phyloP scores from a whole-genome alignment of 2,113 vertebrate species.

The Setophaga petechia region DNA sequence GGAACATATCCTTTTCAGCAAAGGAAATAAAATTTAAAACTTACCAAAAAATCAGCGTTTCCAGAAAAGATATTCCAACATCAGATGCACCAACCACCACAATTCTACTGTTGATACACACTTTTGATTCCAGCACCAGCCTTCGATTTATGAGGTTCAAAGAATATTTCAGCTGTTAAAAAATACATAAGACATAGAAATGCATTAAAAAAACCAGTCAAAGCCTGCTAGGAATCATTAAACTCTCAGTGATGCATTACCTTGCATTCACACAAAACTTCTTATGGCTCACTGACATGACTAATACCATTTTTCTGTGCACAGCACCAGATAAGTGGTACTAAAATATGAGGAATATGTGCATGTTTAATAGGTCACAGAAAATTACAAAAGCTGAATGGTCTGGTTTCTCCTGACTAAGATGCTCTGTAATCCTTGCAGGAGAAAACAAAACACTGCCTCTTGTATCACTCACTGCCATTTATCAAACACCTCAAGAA shows the following conservation, averaged over 20 bases:
- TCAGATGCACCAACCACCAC: slow-evolving; percentile 93
- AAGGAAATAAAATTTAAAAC: slow-evolving; percentile 31
- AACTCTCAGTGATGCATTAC: background rate
- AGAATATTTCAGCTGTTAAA: slow-evolving; percentile 79
- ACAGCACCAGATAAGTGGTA: background rate
- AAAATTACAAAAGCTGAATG: background rate
- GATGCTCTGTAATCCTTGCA: background rate
- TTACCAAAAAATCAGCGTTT: slow-evolving; percentile 88
- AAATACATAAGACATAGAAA: background rate
- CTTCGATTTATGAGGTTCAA: slow-evolving; percentile 89
- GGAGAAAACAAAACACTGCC: background rate
- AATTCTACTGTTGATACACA: slow-evolving; percentile 83
- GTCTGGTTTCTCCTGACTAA: background rate
- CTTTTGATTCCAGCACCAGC: slow-evolving; percentile 85
- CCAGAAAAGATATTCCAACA: slow-evolving; percentile 88
- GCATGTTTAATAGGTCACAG: background rate
- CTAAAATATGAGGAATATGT: background rate
- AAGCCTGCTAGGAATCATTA: background rate
- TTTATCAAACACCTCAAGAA: background rate
- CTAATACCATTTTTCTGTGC: background rate
- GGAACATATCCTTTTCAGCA: background rate
- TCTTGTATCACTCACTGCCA: background rate
- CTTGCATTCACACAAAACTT: background rate
- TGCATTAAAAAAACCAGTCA: background rate
- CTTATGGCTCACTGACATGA: background rate